Conservation (phyloP, 2,888 invertebrate species). For the Prenolepis imparis region DNA sequence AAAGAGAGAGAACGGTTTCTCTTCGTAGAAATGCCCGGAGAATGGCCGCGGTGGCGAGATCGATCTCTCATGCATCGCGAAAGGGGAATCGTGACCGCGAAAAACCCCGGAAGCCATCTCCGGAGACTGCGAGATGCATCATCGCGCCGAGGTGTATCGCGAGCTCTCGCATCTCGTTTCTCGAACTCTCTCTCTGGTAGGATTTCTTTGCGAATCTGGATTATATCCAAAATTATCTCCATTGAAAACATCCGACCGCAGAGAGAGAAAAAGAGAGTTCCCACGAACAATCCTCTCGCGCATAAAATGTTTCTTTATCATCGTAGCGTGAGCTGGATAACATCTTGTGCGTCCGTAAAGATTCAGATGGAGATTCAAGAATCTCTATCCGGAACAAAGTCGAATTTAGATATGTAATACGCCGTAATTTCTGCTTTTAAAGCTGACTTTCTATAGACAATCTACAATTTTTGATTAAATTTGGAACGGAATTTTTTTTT, state of each 20-base stretch:
- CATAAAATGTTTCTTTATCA: not conserved
- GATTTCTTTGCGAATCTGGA: not conserved
- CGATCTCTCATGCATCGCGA: conserved; percentile 70
- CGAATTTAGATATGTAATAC: not conserved
- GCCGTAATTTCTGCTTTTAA: not conserved
- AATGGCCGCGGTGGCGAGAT: conserved; percentile 45
- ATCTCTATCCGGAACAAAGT: not conserved
- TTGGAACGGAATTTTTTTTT: not conserved
- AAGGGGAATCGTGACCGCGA: conserved; percentile 64
- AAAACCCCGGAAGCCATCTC: conserved; percentile 67
- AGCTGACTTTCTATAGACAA: not conserved
- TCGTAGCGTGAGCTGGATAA: not conserved
- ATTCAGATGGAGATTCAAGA: not conserved
- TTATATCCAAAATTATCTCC: conserved; percentile 26
- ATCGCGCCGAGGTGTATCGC: conserved; percentile 44
- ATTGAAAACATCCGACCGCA: not conserved
- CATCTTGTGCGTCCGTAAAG: not conserved
- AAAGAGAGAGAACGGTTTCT: conserved; percentile 15
- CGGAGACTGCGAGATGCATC: conserved; percentile 49
- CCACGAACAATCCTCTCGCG: conserved; percentile 1
- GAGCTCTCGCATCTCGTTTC: conserved; percentile 6
- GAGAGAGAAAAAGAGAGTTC: conserved; percentile 1
- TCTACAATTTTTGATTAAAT: not conserved
- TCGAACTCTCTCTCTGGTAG: not conserved
- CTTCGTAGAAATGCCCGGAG: conserved; percentile 45